Evolutionary conservation across 2,113 vertebrate genomes (phyloP), one percentile per base, ranked within the genome.

Genomic region (Thermophis baileyi): DNA sequence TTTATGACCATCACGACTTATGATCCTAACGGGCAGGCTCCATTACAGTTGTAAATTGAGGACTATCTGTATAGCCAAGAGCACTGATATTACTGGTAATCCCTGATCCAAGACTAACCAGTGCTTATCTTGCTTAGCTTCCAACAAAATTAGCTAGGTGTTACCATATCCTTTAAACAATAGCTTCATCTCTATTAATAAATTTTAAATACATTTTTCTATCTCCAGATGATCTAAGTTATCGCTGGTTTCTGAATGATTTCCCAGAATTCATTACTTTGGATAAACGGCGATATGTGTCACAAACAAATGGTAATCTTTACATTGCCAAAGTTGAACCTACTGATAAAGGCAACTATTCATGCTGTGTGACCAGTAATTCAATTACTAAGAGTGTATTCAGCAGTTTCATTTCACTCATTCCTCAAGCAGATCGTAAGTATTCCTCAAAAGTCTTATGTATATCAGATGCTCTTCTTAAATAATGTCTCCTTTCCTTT

Each of bases 381-480:
- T 99, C 99, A 14, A 99, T 99, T 93, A 98, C 99, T 46, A 99
- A 99, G 97, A 99, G 99, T 16, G 99, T 99, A 20, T 99, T 99
- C 97, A 99, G 99, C 98, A 99, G 98, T 97, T 99, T 99, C 96
- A 99, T 99, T 92, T 98, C 99, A 3, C 98, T 99, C 89, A 98
- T 99, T 94, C 99, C 99, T 0, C 97, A 98, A 94, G 93, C 98
- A 0, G 99, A 99, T 94, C 98, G 99, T 99, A 97, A 98, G 99
- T 98, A 96, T 92, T 91, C 94, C 11, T 85, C 88, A 85, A 7
- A 16, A 55, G 0, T 81, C 40, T 94, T 69, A n/a, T 10, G 2
- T 89, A 27, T 40, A 24, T 55, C 1, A 81, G 9, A 46, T 54
- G 35, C 54, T 49, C 81, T 93, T 20, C 69, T 93, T 50, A 2